phyloP scores from a whole-genome alignment of 2,888 invertebrate species.

The Colostygia pectinataria region DNA sequence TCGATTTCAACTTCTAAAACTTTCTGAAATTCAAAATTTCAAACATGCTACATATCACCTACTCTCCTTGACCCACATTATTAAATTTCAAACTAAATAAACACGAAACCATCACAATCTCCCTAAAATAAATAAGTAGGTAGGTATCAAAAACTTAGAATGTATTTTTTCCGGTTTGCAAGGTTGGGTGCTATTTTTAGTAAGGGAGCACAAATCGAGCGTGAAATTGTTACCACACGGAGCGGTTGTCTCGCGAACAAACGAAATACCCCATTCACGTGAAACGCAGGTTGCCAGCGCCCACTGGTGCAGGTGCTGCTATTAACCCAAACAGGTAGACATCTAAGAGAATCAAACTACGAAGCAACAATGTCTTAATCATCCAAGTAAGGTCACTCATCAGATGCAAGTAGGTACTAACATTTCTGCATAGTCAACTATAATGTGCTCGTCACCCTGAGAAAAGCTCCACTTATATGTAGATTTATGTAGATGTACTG shows the following conservation, averaged over 20 bases:
- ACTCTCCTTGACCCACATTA: not conserved
- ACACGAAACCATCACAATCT: not conserved
- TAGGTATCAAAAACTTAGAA: conserved; percentile 6
- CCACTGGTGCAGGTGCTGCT: not conserved
- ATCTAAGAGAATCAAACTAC: no score
- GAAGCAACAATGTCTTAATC: no score
- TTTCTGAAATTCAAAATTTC: no score
- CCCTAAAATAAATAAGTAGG: not conserved
- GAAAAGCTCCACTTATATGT: no score
- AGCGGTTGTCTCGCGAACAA: conserved; percentile 75
- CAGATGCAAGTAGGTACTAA: no score
- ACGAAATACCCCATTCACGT: conserved; percentile 46
- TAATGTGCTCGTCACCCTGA: no score
- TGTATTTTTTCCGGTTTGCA: conserved; percentile 18
- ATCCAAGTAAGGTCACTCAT: no score
- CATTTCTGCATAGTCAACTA: no score
- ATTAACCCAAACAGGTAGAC: not conserved
- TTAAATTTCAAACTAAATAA: not conserved
- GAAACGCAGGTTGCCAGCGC: conserved; percentile 2
- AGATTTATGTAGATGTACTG: no score
- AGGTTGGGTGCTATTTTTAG: conserved; percentile 59
- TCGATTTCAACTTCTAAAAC: not conserved
- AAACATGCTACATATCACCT: no score
- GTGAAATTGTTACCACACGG: conserved; percentile 77
- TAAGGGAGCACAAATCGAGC: conserved; percentile 73